These are phyloP conservation scores for Bungarus multicinctus DNA, from an alignment of 2,113 vertebrate genomes.

Conservation along the genomic window DNA sequence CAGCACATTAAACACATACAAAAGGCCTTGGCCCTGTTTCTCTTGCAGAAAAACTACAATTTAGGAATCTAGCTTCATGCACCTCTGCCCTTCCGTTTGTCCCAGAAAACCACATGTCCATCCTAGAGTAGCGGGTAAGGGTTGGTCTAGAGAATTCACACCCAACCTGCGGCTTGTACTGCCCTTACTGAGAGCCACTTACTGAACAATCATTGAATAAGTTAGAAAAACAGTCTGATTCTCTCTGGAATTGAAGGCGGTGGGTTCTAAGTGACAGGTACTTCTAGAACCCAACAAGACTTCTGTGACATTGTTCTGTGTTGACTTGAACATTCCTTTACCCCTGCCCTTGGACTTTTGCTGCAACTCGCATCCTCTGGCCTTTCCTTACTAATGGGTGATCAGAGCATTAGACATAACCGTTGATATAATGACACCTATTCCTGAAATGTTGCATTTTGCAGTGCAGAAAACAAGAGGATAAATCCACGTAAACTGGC, in stretches of 20 bases:
- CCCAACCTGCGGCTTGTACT: background rate
- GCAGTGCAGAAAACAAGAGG: background rate
- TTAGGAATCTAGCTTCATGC: background rate
- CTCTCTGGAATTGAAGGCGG: background rate
- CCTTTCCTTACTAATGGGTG: background rate
- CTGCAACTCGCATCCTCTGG: background rate
- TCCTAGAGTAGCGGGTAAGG: background rate
- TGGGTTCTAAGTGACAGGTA: background rate
- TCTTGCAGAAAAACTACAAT: background rate
- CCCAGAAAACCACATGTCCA: background rate
- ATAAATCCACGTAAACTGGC: background rate
- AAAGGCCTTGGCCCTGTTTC: background rate
- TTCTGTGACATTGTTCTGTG: background rate
- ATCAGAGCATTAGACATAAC: background rate
- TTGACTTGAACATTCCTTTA: constrained; percentile 5
- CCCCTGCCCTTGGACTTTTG: background rate
- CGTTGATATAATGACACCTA: background rate
- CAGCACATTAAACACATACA: background rate
- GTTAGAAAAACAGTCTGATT: background rate
- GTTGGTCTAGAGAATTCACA: background rate
- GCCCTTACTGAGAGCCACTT: background rate
- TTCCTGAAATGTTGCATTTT: background rate
- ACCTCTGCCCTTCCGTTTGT: background rate
- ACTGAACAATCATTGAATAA: background rate
- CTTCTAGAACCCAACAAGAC: background rate